These are phyloP conservation scores for Pungitius pungitius DNA, from an alignment of 2,113 vertebrate genomes.

Conservation along the genomic window DNA sequence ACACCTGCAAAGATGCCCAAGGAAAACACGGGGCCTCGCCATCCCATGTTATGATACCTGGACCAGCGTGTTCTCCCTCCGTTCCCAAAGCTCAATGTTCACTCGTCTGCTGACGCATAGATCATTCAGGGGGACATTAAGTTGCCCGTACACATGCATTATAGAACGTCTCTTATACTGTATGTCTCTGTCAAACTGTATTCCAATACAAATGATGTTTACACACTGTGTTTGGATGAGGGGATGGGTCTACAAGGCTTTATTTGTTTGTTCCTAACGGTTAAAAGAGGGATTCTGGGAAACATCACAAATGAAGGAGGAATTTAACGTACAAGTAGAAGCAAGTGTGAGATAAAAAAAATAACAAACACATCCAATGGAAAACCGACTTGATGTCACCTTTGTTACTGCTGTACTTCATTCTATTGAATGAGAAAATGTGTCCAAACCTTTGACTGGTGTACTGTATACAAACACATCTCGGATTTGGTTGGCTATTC, in stretches of 20 bases:
- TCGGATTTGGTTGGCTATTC: too few species aligned
- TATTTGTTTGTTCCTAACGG: not conserved
- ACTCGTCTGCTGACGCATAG: conserved; percentile 14
- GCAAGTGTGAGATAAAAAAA: too few species aligned
- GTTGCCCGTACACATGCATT: not conserved
- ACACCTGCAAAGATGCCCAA: conserved; percentile 66
- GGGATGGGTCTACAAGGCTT: not conserved
- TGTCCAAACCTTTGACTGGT: too few species aligned
- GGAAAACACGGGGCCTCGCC: conserved; percentile 62
- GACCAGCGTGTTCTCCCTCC: conserved; percentile 43
- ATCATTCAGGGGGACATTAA: not conserved
- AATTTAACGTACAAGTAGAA: too few species aligned
- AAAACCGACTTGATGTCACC: too few species aligned
- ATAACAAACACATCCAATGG: too few species aligned
- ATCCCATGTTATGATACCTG: conserved; percentile 53
- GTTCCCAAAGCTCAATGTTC: conserved; percentile 30
- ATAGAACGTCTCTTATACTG: not conserved
- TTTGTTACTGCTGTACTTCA: too few species aligned
- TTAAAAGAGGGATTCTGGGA: not conserved
- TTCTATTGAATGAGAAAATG: too few species aligned
- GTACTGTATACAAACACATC: too few species aligned
- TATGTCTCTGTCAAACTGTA: not conserved
- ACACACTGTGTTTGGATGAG: not conserved
- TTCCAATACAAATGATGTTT: not conserved
- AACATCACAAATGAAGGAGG: not conserved